Base-by-base conservation (phyloP, 2,797 vertebrate genomes). In the Xenopus petersii region DNA sequence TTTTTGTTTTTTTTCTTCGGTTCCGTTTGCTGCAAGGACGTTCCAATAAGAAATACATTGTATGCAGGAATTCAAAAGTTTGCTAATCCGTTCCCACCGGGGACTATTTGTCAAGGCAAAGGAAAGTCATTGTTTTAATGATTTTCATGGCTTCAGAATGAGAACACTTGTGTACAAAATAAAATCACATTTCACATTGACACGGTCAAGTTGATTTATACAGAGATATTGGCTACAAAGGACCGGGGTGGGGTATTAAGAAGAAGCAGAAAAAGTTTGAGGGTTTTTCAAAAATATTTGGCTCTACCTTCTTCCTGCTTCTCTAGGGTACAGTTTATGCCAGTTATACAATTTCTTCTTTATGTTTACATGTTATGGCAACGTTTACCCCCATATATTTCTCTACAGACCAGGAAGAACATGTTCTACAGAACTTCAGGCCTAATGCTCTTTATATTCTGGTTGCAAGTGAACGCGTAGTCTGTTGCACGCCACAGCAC, bases 1-100 rank as follows among this genome's bases (percentile, higher is more conserved):
- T 42, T 42, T 42, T 42, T 42, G 5, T 42, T 6, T 42, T 42
- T 42, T 42, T 42, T 42, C 3, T 42, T 42, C 36, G 5, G 36
- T 24, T 71, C 65, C 4, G 33, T 9, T 46, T 56, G n/a, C 46
- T 48, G 30, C 36, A 42, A 56, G n/a, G 55, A 67, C 64, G 68
- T 77, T 56, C 69, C 75, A 30, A 47, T n/a, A 67, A 5, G 11
- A 42, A 70, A 70, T 17, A 8, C 48, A 67, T 15, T 3, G 63
- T 36, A 12, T 64, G 24, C 10, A 21, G 10, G 15, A 64, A 42
- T 42, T 64, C 11, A 30, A 5, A 36, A 64, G 11, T 42, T 10
- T 46, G 36, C 10, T 36, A n/a, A 64, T 36, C 62, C 10, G 2
- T 5, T 30, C 30, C 36, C 62, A 36, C 36, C 12, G 16, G 12